A percentile compares a stretch with the other conserved stretches of the same genome.
These are phyloP conservation scores for Aphaenogaster ashmeadi DNA, from an alignment of 1,140 invertebrate genomes.

Conservation along the genomic window DNA sequence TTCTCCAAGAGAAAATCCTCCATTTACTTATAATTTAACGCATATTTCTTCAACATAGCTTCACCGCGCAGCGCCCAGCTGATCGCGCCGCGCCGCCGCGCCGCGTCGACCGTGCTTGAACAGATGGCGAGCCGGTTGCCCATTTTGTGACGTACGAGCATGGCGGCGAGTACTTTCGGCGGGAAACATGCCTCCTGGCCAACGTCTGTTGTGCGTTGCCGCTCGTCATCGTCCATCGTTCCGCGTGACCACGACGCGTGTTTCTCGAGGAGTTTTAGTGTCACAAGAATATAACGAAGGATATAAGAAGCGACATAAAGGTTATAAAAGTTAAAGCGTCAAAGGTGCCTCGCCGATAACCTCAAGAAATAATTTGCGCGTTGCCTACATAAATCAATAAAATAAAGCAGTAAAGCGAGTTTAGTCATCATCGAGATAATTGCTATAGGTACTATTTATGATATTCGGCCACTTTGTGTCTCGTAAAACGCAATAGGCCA, in stretches of 20 bases:
- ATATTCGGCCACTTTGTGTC: background rate
- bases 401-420: background rate
- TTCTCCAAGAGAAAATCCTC: too few species aligned
- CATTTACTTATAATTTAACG: background rate
- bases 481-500: background rate
- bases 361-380: background rate
- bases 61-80: background rate
- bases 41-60: background rate
- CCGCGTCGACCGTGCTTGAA: background rate
- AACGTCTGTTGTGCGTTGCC: background rate
- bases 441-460: constrained; percentile 23
- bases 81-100: background rate
- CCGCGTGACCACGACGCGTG: background rate
- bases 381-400: constrained; percentile 7
- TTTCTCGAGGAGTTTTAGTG: background rate
- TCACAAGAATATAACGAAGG: background rate
- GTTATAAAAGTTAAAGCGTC: too few species aligned
- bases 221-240: background rate
- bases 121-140: constrained; percentile 11
- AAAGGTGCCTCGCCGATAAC: constrained; percentile 6
- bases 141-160: background rate
- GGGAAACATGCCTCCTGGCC: constrained; percentile 13
- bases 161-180: constrained; percentile 32
- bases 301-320: constrained; percentile 2
- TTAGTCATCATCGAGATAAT: constrained; percentile 28